These are phyloP conservation scores for Melolontha melolontha DNA, from an alignment of 2,888 invertebrate species.

Conservation along the genomic window DNA sequence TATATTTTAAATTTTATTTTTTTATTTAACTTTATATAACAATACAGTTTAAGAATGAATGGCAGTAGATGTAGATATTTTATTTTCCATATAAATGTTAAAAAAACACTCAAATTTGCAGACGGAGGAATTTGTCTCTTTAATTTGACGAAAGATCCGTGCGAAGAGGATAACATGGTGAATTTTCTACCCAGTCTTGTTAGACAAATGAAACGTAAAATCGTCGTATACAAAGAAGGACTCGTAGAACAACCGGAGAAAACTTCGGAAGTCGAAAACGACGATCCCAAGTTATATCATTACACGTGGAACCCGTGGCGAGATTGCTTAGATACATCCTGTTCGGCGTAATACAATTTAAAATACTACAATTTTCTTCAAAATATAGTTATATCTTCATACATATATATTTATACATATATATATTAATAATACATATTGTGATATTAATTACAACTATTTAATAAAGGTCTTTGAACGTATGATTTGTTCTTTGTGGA, in stretches of 20 bases:
- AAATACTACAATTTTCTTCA: too few relatives aligned
- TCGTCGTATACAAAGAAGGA: constrained; percentile 68
- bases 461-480: too few relatives aligned
- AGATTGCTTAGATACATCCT: constrained; percentile 58
- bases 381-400: too few relatives aligned
- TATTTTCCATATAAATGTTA: not conserved
- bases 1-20: too few relatives aligned
- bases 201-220: constrained; percentile 65
- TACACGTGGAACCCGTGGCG: constrained; percentile 81
- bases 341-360: constrained; percentile 44
- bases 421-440: too few relatives aligned
- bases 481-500: too few relatives aligned
- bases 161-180: constrained; percentile 80
- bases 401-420: too few relatives aligned
- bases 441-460: too few relatives aligned
- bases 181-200: constrained; percentile 68
- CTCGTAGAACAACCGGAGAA: constrained; percentile 69
- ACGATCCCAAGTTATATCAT: constrained; percentile 78
- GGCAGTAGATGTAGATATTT: not conserved
- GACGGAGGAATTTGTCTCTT: constrained; percentile 76
- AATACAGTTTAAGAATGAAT: not conserved
- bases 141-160: constrained; percentile 83
- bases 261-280: constrained; percentile 69
- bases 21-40: not conserved
- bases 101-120: constrained; percentile 57